Percentiles rank a stretch among this genome's conserved stretches.
Conservation (phyloP, 2,797 vertebrate genomes). For the Protosalanx chinensis region DNA sequence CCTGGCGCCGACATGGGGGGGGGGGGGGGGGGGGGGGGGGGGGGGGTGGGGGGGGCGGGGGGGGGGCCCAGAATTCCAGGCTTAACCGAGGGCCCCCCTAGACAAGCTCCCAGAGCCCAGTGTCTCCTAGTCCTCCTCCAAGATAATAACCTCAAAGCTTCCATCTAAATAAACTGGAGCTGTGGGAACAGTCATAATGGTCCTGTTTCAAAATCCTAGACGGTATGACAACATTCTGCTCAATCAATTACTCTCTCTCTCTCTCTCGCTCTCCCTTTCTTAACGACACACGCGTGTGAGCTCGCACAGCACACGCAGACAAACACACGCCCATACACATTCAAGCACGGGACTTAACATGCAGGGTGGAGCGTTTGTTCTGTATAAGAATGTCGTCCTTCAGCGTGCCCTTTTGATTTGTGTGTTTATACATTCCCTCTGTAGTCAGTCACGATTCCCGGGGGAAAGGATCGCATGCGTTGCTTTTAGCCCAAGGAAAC, state of each 20-base stretch:
- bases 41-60: background rate
- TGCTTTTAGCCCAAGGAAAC: conserved; percentile 31
- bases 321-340: background rate
- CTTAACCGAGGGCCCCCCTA: conserved; percentile 39
- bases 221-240: conserved; percentile 1
- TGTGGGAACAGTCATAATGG: conserved; percentile 42
- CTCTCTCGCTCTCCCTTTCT: background rate
- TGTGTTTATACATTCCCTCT: conserved; percentile 6
- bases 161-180: conserved; percentile 43
- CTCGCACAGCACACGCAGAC: conserved; percentile 15
- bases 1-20: conserved; percentile 46
- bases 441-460: background rate
- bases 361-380: background rate
- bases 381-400: background rate
- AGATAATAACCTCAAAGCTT: conserved; percentile 52
- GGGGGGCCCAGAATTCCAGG: conserved; percentile 27
- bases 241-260: background rate
- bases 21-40: conserved; percentile 20
- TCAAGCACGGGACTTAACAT: background rate
- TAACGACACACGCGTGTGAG: background rate
- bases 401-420: conserved; percentile 2
- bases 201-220: conserved; percentile 25
- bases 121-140: conserved; percentile 20
- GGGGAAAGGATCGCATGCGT: background rate
- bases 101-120: conserved; percentile 30